Evolutionary conservation across 2,888 invertebrate species (phyloP).

Genomic region (Melinaea menophilus): DNA sequence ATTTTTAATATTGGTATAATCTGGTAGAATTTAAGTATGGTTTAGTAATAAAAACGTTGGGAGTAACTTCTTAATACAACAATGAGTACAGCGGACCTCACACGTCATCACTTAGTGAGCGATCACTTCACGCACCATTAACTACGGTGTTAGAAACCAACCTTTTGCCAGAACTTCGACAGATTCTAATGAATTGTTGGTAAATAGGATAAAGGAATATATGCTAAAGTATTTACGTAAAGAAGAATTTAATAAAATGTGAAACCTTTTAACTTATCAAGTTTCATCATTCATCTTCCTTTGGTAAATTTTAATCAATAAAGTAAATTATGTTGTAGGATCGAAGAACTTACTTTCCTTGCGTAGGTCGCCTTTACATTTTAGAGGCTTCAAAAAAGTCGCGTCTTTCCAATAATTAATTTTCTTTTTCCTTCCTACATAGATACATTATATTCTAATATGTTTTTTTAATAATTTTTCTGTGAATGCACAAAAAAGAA

Average conservation of each 20-base stretch:
- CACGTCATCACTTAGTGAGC: constrained; percentile 37
- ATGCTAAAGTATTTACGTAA: neutral
- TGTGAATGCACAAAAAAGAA: neutral
- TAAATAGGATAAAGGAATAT: neutral
- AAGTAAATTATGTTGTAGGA: neutral
- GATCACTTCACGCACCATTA: constrained; percentile 39
- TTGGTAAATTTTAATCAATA: neutral
- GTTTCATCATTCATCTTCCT: neutral
- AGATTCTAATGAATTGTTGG: constrained; percentile 2
- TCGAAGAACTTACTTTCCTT: neutral
- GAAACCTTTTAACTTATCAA: neutral
- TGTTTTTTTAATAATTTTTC: neutral
- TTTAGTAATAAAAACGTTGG: neutral
- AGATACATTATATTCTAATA: constrained; percentile 3
- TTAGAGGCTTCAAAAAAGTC: constrained; percentile 2
- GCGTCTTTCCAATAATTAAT: constrained; percentile 25
- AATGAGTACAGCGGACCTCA: constrained; percentile 4
- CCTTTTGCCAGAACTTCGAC: constrained; percentile 22
- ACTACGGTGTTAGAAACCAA: neutral
- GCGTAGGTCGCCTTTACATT: constrained; percentile 3
- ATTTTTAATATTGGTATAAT: too few species aligned
- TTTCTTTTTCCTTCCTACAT: constrained; percentile 14
- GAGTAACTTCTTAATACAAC: neutral
- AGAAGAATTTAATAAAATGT: neutral
- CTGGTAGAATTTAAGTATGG: too few species aligned